Evolutionary conservation across 1,140 invertebrate species (phyloP), one percentile per base, ranked within the genome.

Genomic region (Drosophila lowei): DNA sequence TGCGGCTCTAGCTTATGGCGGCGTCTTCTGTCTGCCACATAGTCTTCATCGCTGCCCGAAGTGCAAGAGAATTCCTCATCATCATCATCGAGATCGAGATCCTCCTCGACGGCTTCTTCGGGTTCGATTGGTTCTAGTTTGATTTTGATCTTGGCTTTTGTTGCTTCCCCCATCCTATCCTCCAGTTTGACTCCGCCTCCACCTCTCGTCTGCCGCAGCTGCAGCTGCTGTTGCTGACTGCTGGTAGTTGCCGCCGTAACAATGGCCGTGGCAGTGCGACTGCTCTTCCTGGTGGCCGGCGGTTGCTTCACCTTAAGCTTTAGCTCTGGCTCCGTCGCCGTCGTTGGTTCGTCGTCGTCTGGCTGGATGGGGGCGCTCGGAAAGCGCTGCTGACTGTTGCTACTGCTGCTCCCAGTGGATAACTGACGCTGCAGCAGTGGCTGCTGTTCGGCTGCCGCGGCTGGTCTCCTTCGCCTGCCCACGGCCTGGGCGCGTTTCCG

Each of bases 301-400:
- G 58, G 50, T 56, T 43, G 60, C 21, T 52, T 68, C 9, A 60
- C 42, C 23, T 72, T 68, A 41, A 21, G 18, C 25, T 41, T 34
- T 41, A 46, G 60, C 60, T 70, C 42, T 46, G 48, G 52, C 68
- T 61, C 44, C 48, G 67, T 44, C 52, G 63, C 50, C 50, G 15
- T 43, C 71, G 48, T 46, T 59, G 64, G 52, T 52, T 70, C 59
- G 79, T 84, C 81, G 70, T 76, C 50, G 16, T 88, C 76, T 89
- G 90, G 90, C 90, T 91, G 90, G 90, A 91, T 91, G 90, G 90
- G 90, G 90, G 90, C 71, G 66, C 50, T 91, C 50, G 73, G 90
- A 91, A 91, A 91, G 80, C 90, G 71, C 90, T 90, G 86, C 50
- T 84, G 62, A 18, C 60, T 65, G 42, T 76, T 90, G 79, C 64